Percentiles rank a stretch among this genome's conserved stretches.
These are phyloP conservation scores for Sus scrofa DNA, from an alignment of 2,113 vertebrate genomes.

Conservation along the genomic window DNA sequence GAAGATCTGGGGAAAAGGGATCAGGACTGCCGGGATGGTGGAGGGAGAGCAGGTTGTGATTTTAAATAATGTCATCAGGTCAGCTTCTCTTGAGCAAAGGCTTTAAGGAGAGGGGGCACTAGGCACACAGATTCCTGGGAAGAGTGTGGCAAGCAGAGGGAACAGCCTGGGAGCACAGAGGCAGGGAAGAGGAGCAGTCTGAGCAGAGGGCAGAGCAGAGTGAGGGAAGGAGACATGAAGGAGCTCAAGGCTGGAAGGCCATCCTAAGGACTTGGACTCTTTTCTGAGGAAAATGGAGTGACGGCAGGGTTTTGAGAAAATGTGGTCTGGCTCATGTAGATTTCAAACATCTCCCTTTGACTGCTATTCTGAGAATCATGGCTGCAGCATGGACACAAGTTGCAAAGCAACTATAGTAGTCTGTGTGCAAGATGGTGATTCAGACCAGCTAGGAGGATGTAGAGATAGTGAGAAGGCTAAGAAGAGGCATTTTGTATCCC, in stretches of 20 bases:
- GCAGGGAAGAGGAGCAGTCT: not conserved
- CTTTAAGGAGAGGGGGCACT: not conserved
- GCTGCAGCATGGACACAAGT: not conserved
- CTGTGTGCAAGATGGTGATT: too few relatives aligned
- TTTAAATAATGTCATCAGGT: not conserved
- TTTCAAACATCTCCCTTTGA: not conserved
- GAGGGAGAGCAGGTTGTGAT: not conserved
- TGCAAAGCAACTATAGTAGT: not conserved
- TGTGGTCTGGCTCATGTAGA: not conserved
- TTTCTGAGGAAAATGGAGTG: not conserved
- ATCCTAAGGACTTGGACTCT: not conserved
- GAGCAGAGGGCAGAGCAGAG: not conserved
- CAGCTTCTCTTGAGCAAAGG: not conserved
- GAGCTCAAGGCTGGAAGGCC: rapidly evolving
- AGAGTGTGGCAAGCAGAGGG: not conserved
- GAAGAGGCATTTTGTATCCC: not conserved
- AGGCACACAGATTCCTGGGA: not conserved
- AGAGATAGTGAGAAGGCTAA: not conserved
- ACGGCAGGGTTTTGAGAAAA: not conserved
- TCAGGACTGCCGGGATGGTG: not conserved
- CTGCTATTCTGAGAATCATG: not conserved
- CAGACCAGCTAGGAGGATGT: not conserved
- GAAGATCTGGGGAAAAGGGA: not conserved
- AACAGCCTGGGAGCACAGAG: not conserved
- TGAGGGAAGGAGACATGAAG: not conserved